A percentile compares a stretch with the other conserved stretches of the same genome.
Conservation (phyloP, 2,888 invertebrate species). For the Julus scandinavius region DNA sequence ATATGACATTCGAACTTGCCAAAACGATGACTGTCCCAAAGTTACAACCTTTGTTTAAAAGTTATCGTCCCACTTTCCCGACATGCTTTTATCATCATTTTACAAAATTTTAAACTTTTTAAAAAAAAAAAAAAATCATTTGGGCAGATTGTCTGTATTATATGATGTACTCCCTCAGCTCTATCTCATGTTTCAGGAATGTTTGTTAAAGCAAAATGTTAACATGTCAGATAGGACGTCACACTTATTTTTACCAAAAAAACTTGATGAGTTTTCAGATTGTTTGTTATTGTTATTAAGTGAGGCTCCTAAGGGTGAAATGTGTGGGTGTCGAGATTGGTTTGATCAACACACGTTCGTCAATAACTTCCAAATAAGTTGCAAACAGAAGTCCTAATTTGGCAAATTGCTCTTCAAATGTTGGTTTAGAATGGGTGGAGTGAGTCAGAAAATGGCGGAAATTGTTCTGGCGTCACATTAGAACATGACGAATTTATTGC, state of each 20-base stretch:
- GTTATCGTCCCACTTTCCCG: too few relatives aligned
- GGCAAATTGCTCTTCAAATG: background rate
- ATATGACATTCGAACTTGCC: too few relatives aligned
- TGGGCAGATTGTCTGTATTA: background rate
- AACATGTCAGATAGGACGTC: background rate
- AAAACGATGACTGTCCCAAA: too few relatives aligned
- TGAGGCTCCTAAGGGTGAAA: background rate
- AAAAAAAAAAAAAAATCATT: too few relatives aligned
- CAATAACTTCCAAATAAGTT: background rate
- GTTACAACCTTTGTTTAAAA: too few relatives aligned
- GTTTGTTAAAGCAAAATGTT: background rate
- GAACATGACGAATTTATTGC: background rate
- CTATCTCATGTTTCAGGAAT: background rate
- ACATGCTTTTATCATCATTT: too few relatives aligned
- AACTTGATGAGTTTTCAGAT: background rate
- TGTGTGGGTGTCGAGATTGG: slow-evolving; percentile 1
- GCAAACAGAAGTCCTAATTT: background rate
- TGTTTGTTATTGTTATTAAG: background rate
- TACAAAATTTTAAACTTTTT: too few relatives aligned
- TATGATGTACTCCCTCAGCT: background rate
- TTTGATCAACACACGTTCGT: background rate
- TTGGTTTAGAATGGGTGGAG: background rate
- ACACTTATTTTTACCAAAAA: background rate
- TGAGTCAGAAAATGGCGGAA: background rate
- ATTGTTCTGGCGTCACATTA: background rate